phyloP scores from a whole-genome alignment of 2,113 vertebrate species.

The Spea bombifrons region DNA sequence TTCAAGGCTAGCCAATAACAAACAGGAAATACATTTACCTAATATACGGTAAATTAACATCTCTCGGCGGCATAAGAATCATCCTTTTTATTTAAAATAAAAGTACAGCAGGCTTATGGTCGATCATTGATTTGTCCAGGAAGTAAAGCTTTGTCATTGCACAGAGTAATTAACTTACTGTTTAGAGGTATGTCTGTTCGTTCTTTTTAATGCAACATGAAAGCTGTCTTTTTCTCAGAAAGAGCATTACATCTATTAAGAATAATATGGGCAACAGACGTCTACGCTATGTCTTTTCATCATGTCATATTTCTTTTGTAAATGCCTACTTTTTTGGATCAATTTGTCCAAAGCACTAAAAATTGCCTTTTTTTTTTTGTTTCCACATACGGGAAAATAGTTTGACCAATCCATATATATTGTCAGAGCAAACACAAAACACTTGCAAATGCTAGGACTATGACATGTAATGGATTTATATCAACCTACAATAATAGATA shows the following conservation, averaged over 20 bases:
- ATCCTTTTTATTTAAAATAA: background rate
- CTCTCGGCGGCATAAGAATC: background rate
- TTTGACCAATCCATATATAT: constrained; percentile 67
- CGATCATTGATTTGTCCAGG: constrained; percentile 11
- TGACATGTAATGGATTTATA: too few relatives aligned
- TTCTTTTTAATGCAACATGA: constrained; percentile 14
- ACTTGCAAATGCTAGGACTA: background rate
- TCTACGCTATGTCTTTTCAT: constrained; percentile 62
- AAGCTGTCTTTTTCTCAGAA: background rate
- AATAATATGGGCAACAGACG: constrained; percentile 52
- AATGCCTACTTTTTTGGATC: constrained; percentile 66
- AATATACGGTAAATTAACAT: constrained; percentile 7
- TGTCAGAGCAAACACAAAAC: constrained; percentile 44
- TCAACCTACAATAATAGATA: too few relatives aligned
- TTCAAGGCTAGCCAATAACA: background rate
- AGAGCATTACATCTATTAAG: constrained; percentile 19
- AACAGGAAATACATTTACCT: background rate
- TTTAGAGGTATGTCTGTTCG: constrained; percentile 22
- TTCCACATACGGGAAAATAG: constrained; percentile 64
- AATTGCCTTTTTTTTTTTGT: constrained; percentile 66
- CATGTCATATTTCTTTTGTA: constrained; percentile 66
- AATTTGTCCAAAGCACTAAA: constrained; percentile 65
- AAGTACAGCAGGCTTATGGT: background rate
- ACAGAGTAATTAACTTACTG: constrained; percentile 21
- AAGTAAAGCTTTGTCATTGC: constrained; percentile 20